A percentile compares a stretch with the other conserved stretches of the same genome.
These are phyloP conservation scores for Cichladusa arquata DNA, from an alignment of 2,113 vertebrate genomes.

Conservation along the genomic window DNA sequence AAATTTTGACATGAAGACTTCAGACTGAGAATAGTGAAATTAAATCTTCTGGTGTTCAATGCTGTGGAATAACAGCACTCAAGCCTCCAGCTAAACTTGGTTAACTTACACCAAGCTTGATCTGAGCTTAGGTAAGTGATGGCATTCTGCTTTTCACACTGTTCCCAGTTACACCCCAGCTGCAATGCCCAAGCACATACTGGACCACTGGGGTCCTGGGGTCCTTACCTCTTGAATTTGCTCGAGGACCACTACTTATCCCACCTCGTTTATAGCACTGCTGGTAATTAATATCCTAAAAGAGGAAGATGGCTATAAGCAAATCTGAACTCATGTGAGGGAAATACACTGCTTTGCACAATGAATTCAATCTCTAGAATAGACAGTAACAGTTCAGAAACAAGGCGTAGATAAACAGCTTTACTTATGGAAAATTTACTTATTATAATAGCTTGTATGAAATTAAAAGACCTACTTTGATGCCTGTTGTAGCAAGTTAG, in stretches of 20 bases:
- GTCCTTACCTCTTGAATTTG: constrained; percentile 81
- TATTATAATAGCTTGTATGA: background rate
- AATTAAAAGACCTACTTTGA: background rate
- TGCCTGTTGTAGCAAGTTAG: background rate
- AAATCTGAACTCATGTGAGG: background rate
- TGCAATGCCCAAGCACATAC: background rate
- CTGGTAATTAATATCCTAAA: constrained; percentile 86
- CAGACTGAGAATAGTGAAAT: background rate
- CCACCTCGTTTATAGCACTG: constrained; percentile 81
- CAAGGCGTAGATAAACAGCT: background rate
- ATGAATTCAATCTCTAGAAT: background rate
- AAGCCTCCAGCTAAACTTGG: background rate
- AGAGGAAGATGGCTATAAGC: background rate
- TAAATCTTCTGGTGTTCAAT: background rate
- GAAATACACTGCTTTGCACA: background rate
- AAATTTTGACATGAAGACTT: background rate
- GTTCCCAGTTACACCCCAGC: background rate
- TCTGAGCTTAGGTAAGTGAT: background rate
- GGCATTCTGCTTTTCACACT: background rate
- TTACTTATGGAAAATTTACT: background rate
- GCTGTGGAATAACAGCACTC: background rate
- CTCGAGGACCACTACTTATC: constrained; percentile 70
- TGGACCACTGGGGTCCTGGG: background rate
- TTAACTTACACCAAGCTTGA: background rate
- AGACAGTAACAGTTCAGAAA: background rate